These are phyloP conservation scores for Epirrita christyi DNA, from an alignment of 2,888 invertebrate genomes.

Conservation along the genomic window DNA sequence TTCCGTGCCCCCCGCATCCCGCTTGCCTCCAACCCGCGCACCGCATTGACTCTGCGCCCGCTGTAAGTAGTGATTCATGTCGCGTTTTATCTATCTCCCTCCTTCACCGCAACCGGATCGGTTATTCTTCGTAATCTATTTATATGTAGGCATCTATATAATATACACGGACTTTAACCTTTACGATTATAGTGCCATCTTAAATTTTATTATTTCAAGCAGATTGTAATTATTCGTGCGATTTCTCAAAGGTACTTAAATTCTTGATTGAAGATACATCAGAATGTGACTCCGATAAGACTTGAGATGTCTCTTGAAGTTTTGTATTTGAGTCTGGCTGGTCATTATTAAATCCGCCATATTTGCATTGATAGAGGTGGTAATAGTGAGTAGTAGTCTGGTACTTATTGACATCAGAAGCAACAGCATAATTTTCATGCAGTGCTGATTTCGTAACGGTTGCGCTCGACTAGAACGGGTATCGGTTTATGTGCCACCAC, in stretches of 20 bases:
- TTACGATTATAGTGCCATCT: conserved; percentile 52
- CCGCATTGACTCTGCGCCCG: conserved; percentile 69
- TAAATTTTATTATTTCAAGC: conserved; percentile 21
- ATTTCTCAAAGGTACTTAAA: background rate
- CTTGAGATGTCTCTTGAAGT: background rate
- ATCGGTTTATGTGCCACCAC: conserved; percentile 69
- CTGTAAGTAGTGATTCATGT: conserved; percentile 84
- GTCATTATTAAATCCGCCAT: conserved; percentile 4
- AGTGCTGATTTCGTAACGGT: conserved; percentile 83
- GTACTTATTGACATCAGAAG: conserved; percentile 25
- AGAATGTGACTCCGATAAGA: background rate
- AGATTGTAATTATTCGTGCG: background rate
- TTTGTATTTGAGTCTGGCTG: conserved; percentile 7
- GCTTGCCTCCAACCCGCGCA: conserved; percentile 59
- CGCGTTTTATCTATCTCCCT: conserved; percentile 84
- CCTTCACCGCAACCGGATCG: conserved; percentile 84
- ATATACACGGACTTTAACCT: conserved; percentile 76
- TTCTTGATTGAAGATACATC: background rate
- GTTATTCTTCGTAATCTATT: conserved; percentile 83
- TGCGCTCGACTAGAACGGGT: conserved; percentile 82
- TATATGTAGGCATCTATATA: conserved; percentile 73
- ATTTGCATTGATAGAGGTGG: conserved; percentile 21
- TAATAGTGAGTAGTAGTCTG: no score
- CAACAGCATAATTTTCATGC: conserved; percentile 72
- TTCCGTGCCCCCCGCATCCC: conserved; percentile 64